Conservation (phyloP, 2,888 invertebrate genomes). For the Litoditis marina region DNA sequence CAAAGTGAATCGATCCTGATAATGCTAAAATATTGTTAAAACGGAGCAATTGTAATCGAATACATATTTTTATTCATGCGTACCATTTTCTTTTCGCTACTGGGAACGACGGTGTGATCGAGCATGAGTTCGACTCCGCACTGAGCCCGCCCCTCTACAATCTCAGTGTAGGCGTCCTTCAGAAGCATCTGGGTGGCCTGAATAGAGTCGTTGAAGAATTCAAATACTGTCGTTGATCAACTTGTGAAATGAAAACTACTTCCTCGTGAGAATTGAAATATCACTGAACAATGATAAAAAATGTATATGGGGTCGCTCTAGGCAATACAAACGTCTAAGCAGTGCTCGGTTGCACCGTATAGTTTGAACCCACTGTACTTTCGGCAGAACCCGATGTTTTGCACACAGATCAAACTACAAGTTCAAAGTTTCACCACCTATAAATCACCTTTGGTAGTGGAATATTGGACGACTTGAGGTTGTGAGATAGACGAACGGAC, state of each 20-base stretch:
- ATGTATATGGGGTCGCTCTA: no score
- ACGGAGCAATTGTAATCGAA: background rate
- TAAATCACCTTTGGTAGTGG: conserved; percentile 22
- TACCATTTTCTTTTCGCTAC: conserved; percentile 29
- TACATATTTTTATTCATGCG: background rate
- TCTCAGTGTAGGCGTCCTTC: conserved; percentile 33
- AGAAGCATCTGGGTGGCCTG: conserved; percentile 30
- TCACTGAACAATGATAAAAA: no score
- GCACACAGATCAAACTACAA: no score
- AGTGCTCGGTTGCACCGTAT: no score
- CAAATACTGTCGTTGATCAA: background rate
- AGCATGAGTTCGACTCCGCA: conserved; percentile 40
- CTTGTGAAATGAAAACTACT: background rate
- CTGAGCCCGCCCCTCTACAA: conserved; percentile 26
- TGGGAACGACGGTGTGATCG: conserved; percentile 29
- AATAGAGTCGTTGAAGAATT: background rate
- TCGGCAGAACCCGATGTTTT: no score
- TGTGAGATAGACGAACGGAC: conserved; percentile 32
- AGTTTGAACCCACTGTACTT: no score
- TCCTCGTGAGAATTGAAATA: no score
- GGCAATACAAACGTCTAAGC: no score
- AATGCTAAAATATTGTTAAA: no score
- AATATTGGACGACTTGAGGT: conserved; percentile 28
- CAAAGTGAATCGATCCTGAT: no score
- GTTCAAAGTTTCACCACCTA: no score